Percentiles rank a stretch among this genome's conserved stretches.
phyloP scores from a whole-genome alignment of 2,888 invertebrate genomes.

The Criorhina ranunculi region DNA sequence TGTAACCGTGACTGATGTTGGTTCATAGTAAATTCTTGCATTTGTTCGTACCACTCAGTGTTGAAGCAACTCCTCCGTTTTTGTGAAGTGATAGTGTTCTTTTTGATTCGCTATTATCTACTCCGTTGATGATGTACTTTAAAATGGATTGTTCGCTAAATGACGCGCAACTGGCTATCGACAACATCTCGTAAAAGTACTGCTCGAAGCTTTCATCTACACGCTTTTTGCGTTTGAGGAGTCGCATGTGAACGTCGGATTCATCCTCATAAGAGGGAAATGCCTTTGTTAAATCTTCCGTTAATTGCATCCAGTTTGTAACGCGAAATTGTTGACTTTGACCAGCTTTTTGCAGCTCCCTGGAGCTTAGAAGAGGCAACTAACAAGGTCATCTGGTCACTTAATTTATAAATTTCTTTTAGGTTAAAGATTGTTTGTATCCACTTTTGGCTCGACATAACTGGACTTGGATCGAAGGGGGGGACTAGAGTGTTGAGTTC shows the following conservation, averaged over 20 bases:
- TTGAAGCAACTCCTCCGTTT: constrained; percentile 1
- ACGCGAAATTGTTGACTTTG: constrained; percentile 3
- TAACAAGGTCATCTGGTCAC: neutral
- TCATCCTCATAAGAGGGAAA: neutral
- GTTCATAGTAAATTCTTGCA: constrained; percentile 1
- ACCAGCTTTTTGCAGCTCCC: constrained; percentile 8
- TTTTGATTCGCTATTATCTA: constrained; percentile 1
- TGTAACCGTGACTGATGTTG: neutral
- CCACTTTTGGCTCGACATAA: neutral
- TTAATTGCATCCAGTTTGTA: constrained; percentile 3
- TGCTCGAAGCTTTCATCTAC: constrained; percentile 6
- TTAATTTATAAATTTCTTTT: constrained; percentile 4
- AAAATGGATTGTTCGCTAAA: neutral
- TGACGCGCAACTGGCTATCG: constrained; percentile 2
- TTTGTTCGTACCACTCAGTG: constrained; percentile 6
- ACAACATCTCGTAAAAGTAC: constrained; percentile 8
- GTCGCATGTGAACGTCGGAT: constrained; percentile 2
- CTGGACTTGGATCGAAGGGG: neutral
- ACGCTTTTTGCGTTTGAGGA: neutral
- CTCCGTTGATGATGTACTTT: constrained; percentile 9
- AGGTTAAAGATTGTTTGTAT: constrained; percentile 1
- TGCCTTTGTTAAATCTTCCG: neutral
- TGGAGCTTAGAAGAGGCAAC: constrained; percentile 4
- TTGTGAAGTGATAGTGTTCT: neutral
- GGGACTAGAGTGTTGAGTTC: too few relatives aligned